Evolutionary conservation across 1,140 invertebrate species (phyloP).

Genomic region (Thaumetopoea pityocampa): DNA sequence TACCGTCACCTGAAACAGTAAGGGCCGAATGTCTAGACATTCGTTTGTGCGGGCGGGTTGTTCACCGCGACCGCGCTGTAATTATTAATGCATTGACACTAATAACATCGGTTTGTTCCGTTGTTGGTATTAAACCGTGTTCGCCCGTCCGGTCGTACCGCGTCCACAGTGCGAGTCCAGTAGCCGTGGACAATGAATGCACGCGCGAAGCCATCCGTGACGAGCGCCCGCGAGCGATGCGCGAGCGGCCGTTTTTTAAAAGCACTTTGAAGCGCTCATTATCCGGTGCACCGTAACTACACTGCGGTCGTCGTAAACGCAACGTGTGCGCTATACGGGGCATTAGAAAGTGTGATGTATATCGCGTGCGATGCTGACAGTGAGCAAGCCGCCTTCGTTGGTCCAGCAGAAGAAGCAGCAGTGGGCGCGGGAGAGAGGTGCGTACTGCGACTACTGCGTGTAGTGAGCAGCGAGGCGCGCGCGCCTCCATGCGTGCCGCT

Average conservation of each 20-base stretch:
- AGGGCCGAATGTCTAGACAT: slow-evolving; percentile 48
- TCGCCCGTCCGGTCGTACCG: slow-evolving; percentile 31
- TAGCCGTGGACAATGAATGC: slow-evolving; percentile 54
- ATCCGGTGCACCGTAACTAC: slow-evolving; percentile 63
- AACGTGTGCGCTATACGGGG: slow-evolving; percentile 57
- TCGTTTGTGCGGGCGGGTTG: slow-evolving; percentile 11
- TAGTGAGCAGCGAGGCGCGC: too few species aligned
- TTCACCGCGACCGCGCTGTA: too few species aligned
- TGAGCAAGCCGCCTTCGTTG: slow-evolving; percentile 76
- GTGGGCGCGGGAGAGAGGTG: slow-evolving; percentile 86
- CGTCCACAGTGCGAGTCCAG: slow-evolving; percentile 31
- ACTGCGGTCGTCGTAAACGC: slow-evolving; percentile 45
- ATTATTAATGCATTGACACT: too few species aligned
- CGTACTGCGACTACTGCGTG: too few species aligned
- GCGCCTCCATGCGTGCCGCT: slow-evolving; percentile 1
- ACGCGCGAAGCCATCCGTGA: slow-evolving; percentile 58
- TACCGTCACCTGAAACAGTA: slow-evolving; percentile 62
- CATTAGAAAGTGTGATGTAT: slow-evolving; percentile 69
- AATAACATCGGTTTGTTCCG: slow-evolving; percentile 18
- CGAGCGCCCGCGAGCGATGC: slow-evolving; percentile 48
- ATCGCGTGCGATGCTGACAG: slow-evolving; percentile 66
- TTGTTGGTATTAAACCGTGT: slow-evolving; percentile 35
- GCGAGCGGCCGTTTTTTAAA: slow-evolving; percentile 61
- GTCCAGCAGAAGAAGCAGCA: slow-evolving; percentile 85
- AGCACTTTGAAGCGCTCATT: slow-evolving; percentile 57